Evolutionary conservation across 2,797 vertebrate genomes (phyloP), one percentile per base, ranked within the genome.

Genomic region (Hyperoplus immaculatus): DNA sequence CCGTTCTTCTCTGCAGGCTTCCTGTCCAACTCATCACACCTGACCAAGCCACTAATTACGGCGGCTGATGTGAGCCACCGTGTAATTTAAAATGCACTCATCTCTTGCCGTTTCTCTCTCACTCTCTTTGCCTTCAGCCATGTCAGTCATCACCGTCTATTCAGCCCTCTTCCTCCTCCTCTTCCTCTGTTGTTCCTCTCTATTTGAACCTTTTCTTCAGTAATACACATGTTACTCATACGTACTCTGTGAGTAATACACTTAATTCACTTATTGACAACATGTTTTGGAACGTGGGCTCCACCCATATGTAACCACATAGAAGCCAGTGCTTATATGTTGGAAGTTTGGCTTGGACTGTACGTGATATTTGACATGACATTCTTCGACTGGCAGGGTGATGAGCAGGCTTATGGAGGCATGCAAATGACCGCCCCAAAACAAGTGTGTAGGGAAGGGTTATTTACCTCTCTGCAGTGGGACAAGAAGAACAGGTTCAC

Each of bases 21-120:
- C 92, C 90, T 93, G 90, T 90, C 79, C 83, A 85, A 81, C 88
- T 90, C 89, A 90, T 87, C 92, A 93, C 91, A 93, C 92, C 90
- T 92, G 88, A 91, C 91, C 88, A 92, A 90, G 84, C 90, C 90
- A 92, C 90, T 93, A 91, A 94, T 94, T 93, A 94, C 6, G n/a
- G 77, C 89, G 75, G 83, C 87, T 89, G 91, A 92, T 90, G 88
- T 85, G 89, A 92, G 66, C 84, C 85, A 89, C 88, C 85, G 15
- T 94, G 77, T 94, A 93, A 93, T 94, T 93, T 93, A 88, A 85
- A 92, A 89, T 91, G 82, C 89, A 85, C 71, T 81, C 86, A 82
- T 88, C 85, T 82, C 75, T 78, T 39, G 8, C 70, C 83, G 62
- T 88, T 81, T 75, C 42, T 56, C 81, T 79, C 65, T 82, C 29